Conservation (phyloP, 2,888 invertebrate genomes). For the Plebejus anna region DNA sequence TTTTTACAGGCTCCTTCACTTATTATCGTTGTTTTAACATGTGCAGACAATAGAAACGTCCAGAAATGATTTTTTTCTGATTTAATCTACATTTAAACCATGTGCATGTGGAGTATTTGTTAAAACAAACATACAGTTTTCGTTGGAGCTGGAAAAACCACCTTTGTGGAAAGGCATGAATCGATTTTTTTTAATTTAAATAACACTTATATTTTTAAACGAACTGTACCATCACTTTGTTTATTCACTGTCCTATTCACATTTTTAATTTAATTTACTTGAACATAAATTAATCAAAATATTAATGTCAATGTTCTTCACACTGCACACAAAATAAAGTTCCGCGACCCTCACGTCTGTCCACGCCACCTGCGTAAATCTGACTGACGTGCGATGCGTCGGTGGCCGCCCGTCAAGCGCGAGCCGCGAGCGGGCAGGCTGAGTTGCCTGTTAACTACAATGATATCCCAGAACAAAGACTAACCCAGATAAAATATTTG, state of each 20-base stretch:
- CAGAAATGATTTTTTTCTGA: constrained; percentile 65
- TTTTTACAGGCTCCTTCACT: constrained; percentile 23
- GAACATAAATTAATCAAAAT: constrained; percentile 51
- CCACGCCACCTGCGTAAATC: constrained; percentile 62
- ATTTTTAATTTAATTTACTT: constrained; percentile 44
- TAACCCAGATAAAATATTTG: not conserved
- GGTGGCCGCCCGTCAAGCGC: constrained; percentile 24
- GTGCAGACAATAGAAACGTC: constrained; percentile 48
- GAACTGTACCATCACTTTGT: constrained; percentile 43
- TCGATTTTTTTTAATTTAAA: constrained; percentile 59
- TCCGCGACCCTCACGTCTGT: constrained; percentile 47
- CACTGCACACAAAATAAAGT: constrained; percentile 55
- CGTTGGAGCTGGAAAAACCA: constrained; percentile 56
- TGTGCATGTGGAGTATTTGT: constrained; percentile 61
- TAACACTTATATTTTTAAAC: constrained; percentile 37
- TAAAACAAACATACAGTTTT: constrained; percentile 60
- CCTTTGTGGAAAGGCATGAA: constrained; percentile 55
- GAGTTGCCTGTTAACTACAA: constrained; percentile 2
- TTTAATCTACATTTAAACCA: constrained; percentile 61
- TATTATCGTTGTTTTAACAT: not conserved
- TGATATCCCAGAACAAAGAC: not conserved
- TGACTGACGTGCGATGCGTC: constrained; percentile 43
- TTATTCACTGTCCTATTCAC: not conserved
- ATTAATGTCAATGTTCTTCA: constrained; percentile 60
- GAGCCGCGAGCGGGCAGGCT: constrained; percentile 6